Conservation (phyloP, 2,888 invertebrate genomes). For the Crossocerus cetratus region DNA sequence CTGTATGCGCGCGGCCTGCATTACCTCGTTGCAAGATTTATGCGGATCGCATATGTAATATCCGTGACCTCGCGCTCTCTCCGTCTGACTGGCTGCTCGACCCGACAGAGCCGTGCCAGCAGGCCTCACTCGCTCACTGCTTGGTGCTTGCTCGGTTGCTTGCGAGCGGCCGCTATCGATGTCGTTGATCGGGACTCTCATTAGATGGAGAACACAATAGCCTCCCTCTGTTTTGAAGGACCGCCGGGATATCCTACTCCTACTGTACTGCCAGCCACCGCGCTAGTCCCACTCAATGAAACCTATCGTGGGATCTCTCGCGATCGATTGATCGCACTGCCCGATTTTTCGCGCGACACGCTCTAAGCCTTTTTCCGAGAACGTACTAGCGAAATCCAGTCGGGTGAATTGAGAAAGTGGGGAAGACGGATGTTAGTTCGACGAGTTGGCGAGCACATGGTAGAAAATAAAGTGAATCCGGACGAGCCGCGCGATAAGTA, state of each 20-base stretch:
- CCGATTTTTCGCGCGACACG: conserved; percentile 1
- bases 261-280: neutral
- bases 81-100: conserved; percentile 14
- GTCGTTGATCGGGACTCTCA: neutral
- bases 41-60: conserved; percentile 53
- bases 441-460: too few species aligned
- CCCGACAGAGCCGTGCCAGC: conserved; percentile 17
- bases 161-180: conserved; percentile 9
- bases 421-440: too few species aligned
- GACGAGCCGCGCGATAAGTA: too few species aligned
- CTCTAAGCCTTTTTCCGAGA: neutral
- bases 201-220: conserved; percentile 6
- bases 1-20: conserved; percentile 28
- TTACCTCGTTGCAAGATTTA: conserved; percentile 55
- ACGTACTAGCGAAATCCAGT: neutral
- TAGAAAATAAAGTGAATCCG: too few species aligned
- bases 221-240: neutral
- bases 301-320: conserved; percentile 4
- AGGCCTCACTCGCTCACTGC: too few species aligned
- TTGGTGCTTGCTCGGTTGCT: neutral
- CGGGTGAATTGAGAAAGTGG: too few species aligned
- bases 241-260: neutral
- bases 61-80: conserved; percentile 36
- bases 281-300: neutral
- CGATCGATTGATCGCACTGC: conserved; percentile 5